phyloP scores from a whole-genome alignment of 2,888 invertebrate genomes.

The Candidula unifasciata region DNA sequence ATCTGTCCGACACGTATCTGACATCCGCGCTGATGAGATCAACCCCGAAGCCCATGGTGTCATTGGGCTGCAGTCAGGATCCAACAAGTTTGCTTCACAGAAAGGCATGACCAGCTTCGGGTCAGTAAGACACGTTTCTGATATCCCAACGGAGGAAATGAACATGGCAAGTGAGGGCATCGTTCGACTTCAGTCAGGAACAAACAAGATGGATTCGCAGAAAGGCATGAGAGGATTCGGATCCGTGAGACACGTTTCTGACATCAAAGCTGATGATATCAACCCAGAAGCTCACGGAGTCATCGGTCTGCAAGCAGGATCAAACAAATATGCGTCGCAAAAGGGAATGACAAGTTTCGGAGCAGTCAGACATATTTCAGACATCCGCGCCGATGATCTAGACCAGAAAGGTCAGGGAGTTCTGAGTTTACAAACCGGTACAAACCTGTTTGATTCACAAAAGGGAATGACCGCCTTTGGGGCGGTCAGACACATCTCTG shows the following conservation, averaged over 20 bases:
- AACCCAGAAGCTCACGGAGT: constrained; percentile 66
- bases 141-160: constrained; percentile 74
- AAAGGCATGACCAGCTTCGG: constrained; percentile 72
- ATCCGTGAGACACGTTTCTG: constrained; percentile 73
- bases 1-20: constrained; percentile 72
- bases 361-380: constrained; percentile 54
- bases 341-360: constrained; percentile 76
- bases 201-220: constrained; percentile 75
- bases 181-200: constrained; percentile 74
- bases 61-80: constrained; percentile 74
- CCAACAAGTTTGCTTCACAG: constrained; percentile 75
- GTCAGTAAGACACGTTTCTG: constrained; percentile 72
- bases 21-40: constrained; percentile 74
- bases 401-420: constrained; percentile 61
- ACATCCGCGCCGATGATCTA: constrained; percentile 71
- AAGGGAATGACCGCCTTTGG: constrained; percentile 34
- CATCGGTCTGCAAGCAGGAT: constrained; percentile 74
- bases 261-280: constrained; percentile 73
- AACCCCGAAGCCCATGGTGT: constrained; percentile 67
- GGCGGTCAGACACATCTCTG: constrained; percentile 2
- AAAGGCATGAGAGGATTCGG: constrained; percentile 71
- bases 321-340: constrained; percentile 75
- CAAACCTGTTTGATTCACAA: constrained; percentile 73
- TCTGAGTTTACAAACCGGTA: constrained; percentile 67
- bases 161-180: constrained; percentile 68